Percentiles rank a stretch among this genome's conserved stretches.
These are phyloP conservation scores for Listronotus oregonensis DNA, from an alignment of 1,140 invertebrate species.

Conservation along the genomic window DNA sequence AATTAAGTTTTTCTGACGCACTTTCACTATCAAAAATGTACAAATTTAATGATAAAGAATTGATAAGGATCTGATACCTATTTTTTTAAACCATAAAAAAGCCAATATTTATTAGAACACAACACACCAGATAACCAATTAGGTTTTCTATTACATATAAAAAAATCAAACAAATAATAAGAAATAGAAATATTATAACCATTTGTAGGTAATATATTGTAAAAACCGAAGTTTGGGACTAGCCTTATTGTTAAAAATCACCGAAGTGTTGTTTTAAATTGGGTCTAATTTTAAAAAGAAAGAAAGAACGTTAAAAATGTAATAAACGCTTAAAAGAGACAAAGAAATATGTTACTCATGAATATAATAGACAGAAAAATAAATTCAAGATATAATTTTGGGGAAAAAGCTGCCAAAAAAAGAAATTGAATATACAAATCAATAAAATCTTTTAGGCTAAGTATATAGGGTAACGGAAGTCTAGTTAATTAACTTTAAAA, in stretches of 20 bases:
- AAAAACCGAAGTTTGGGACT: too few species aligned
- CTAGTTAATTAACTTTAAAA: constrained; percentile 6
- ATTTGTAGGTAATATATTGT: too few species aligned
- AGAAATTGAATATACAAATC: constrained; percentile 30
- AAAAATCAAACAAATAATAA: too few species aligned
- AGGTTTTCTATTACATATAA: too few species aligned
- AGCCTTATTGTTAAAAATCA: constrained; percentile 16
- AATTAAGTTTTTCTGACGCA: too few species aligned
- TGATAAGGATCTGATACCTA: too few species aligned
- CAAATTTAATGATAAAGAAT: too few species aligned
- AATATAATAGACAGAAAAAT: constrained; percentile 32
- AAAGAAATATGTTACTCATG: constrained; percentile 33
- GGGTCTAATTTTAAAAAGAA: constrained; percentile 27
- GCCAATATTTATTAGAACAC: too few species aligned
- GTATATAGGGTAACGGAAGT: constrained; percentile 1
- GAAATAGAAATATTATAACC: too few species aligned
- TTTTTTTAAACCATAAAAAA: too few species aligned
- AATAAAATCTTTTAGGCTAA: constrained; percentile 14
- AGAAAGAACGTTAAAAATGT: constrained; percentile 27
- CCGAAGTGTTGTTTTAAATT: constrained; percentile 18
- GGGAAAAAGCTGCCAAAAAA: constrained; percentile 3
- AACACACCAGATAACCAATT: too few species aligned
- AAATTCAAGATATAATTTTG: constrained; percentile 25
- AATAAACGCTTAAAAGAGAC: constrained; percentile 32
- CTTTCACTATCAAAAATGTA: constrained; percentile 2